Evolutionary conservation across 2,797 vertebrate genomes (phyloP), one percentile per base, ranked within the genome.

Genomic region (Danio jaintianensis): DNA sequence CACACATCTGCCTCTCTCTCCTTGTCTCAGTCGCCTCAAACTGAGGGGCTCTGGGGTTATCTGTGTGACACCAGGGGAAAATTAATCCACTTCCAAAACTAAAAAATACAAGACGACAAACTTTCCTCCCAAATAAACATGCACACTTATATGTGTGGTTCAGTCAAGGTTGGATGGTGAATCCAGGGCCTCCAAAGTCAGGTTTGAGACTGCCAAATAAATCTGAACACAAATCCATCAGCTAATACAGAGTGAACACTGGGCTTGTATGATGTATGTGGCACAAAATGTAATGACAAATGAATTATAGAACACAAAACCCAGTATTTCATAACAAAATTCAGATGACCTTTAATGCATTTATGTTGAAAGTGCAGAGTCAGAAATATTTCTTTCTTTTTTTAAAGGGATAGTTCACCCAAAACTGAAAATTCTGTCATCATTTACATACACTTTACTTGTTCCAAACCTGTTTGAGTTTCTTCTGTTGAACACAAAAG

Each of bases 1-100:
- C 87, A 81, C 85, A 83, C 77, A 78, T 88, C 69, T 80, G 78
- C 78, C 76, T 82, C 86, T 89, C 64, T 78, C 72, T 79, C 15
- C 43, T 62, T 79, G 59, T 82, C 66, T 71, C 75, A 36, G 20
- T 83, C 20, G 11, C 38, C 61, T 86, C 84, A 83, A 59, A 63
- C 67, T 73, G 62, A 82, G 15, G 67, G 82, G 70, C 83, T 86
- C 74, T 76, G 82, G 87, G 83, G 85, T 88, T 85, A 87, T 78
- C 69, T 66, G 13, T 66, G 68, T 79, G 73, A 74, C 62, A 80
- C 62, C 43, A 9, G 0, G 61, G 62, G 42, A 45, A 82, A 85
- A 82, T 80, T 45, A 82, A 80, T 80, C 62, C 55, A 80, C 68
- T 85, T 80, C 73, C 29, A 77, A 77, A 66, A 75, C 73, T 16